Percentiles rank a stretch among this genome's conserved stretches.
Conservation (phyloP, 2,113 vertebrate species). For the Albula goreensis region DNA sequence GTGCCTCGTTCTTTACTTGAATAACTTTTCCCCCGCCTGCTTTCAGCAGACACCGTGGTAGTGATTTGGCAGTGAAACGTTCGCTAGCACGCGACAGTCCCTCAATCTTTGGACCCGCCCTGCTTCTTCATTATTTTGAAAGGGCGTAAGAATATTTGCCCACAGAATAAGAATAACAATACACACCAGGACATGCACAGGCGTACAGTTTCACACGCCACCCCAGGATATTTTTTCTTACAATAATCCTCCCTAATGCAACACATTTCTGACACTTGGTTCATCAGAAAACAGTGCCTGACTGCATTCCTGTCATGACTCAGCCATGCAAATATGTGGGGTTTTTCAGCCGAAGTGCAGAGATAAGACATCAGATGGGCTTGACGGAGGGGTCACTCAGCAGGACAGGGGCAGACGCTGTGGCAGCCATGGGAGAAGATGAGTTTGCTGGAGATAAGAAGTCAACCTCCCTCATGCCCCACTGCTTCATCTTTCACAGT, state of each 20-base stretch:
- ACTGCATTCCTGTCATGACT: not conserved
- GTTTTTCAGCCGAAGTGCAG: not conserved
- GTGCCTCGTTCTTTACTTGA: not conserved
- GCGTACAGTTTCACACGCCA: not conserved
- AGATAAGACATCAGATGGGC: not conserved
- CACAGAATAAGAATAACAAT: not conserved
- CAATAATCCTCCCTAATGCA: not conserved
- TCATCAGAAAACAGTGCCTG: not conserved
- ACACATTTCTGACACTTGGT: not conserved
- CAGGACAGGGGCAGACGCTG: not conserved
- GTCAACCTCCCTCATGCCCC: not conserved
- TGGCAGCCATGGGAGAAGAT: not conserved
- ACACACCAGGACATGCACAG: not conserved
- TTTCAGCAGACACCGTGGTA: not conserved
- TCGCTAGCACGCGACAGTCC: not conserved
- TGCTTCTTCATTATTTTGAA: not conserved
- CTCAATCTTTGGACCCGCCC: not conserved
- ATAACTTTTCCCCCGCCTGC: not conserved
- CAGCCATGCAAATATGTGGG: no score
- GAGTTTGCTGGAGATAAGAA: not conserved
- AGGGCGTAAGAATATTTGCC: conserved; percentile 8
- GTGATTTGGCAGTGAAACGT: not conserved
- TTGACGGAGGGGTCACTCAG: not conserved
- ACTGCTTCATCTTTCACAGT: not conserved
- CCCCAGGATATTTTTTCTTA: not conserved